Evolutionary conservation across 2,888 invertebrate genomes (phyloP), one percentile per base, ranked within the genome.

Genomic region (Rotaria magnacalcarata): DNA sequence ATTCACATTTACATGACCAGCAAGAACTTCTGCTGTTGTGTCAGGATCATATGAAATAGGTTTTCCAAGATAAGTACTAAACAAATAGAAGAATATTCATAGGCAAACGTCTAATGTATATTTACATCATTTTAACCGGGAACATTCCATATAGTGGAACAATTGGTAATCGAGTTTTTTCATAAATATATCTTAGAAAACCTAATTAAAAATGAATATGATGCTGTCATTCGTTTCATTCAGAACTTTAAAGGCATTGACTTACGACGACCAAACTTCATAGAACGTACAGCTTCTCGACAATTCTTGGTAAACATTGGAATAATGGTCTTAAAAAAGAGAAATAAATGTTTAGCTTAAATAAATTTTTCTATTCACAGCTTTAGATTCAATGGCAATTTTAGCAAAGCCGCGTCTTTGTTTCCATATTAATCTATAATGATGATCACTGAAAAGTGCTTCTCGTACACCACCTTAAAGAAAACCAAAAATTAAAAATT

Each of bases 231-330:
- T 16, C 19, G 52, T 21, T 54, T 19, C 21, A 21, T 54, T 52
- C 34, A 0, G 7, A 54, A 19, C 2, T 54, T 8, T 21, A 21
- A 54, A 8, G 10, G 52, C 34, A 34, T 34, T 56, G 11, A 84
- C 75, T 50, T 43, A 60, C 60, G 84, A 14, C 58, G 89, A n/a
- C 91, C 92, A 89, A 92, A 90, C 58, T 89, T 89, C 3, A 92
- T 90, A 52, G 96, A 94, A 89, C 98, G 93, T 92, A 97, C 97
- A 84, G 96, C 95, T 91, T 99, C 98, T 88, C 97, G 93, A 74
- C 96, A 92, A 92, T 99, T 99, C 91, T 95, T 94, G 0, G 98
- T 99, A 91, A 98, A 98, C 93, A 98, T 94, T 87, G 98, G 98
- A 90, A 98, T 94, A 88, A 99, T 94, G 84, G 96, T 95, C 95